Conservation (phyloP, 2,888 invertebrate species). For the Choristoneura rosaceana region DNA sequence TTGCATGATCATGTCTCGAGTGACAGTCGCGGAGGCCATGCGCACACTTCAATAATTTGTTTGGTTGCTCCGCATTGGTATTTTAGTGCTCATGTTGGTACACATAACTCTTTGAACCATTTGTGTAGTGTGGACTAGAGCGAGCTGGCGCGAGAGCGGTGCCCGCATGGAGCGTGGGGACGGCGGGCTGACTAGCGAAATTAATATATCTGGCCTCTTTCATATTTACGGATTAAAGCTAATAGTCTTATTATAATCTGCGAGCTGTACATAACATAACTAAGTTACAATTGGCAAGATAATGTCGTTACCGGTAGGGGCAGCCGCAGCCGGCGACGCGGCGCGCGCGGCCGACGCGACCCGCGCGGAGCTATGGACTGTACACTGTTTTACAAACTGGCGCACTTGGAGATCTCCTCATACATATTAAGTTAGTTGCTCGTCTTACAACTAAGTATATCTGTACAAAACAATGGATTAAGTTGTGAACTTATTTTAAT, state of each 20-base stretch:
- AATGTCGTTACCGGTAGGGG: not conserved
- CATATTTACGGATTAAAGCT: not conserved
- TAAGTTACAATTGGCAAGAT: not conserved
- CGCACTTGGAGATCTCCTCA: not conserved
- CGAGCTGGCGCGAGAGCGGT: too few species aligned
- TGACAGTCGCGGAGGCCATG: too few species aligned
- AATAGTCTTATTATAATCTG: not conserved
- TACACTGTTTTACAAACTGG: not conserved
- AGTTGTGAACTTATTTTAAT: not conserved
- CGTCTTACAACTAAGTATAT: not conserved
- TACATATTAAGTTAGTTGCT: not conserved
- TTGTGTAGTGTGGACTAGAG: too few species aligned
- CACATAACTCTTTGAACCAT: too few species aligned
- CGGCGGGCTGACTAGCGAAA: not conserved
- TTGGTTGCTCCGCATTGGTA: too few species aligned
- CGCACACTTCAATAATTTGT: too few species aligned
- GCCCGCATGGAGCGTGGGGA: not conserved
- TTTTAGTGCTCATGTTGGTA: too few species aligned
- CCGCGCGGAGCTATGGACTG: not conserved
- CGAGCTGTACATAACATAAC: not conserved
- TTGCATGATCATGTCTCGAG: too few species aligned
- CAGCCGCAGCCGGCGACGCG: not conserved
- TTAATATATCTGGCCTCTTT: not conserved
- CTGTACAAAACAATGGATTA: constrained; percentile 3
- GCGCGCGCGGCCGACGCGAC: not conserved